These are phyloP conservation scores for Aphelocoma californica DNA, from an alignment of 2,797 vertebrate species.

Conservation along the genomic window DNA sequence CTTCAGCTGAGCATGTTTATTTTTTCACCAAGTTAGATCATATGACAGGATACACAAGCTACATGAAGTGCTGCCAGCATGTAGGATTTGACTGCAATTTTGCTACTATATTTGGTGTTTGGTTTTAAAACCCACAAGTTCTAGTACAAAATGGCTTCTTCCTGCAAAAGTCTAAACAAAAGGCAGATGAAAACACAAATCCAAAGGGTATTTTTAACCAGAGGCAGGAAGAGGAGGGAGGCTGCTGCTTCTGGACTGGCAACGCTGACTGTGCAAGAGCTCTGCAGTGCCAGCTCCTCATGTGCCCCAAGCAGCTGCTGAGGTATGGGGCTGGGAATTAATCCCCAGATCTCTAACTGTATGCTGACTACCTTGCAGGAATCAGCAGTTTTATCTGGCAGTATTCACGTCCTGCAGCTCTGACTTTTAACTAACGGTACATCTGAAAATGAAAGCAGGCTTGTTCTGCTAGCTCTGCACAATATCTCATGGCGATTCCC, in stretches of 20 bases:
- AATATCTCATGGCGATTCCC: rapidly evolving
- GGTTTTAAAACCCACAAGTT: neutral
- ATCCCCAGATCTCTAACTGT: neutral
- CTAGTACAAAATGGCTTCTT: slow-evolving; percentile 45
- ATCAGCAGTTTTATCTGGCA: neutral
- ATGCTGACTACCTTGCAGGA: neutral
- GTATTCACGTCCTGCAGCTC: neutral
- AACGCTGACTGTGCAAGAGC: neutral
- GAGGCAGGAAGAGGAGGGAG: neutral
- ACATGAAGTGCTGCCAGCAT: slow-evolving; percentile 22
- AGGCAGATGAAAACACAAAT: slow-evolving; percentile 9
- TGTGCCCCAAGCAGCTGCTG: neutral
- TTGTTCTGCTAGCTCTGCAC: neutral
- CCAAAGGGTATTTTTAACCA: neutral
- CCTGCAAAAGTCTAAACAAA: neutral
- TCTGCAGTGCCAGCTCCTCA: neutral
- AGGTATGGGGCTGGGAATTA: neutral
- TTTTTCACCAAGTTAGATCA: slow-evolving; percentile 31
- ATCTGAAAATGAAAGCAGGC: neutral
- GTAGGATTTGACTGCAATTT: slow-evolving; percentile 11
- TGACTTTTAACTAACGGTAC: neutral
- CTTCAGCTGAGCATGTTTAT: slow-evolving; percentile 21
- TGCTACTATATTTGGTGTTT: slow-evolving; percentile 21
- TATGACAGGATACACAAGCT: slow-evolving; percentile 50
- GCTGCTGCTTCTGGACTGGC: neutral